Conservation (phyloP, 1,140 invertebrate genomes). For the Drosophila jambulina region DNA sequence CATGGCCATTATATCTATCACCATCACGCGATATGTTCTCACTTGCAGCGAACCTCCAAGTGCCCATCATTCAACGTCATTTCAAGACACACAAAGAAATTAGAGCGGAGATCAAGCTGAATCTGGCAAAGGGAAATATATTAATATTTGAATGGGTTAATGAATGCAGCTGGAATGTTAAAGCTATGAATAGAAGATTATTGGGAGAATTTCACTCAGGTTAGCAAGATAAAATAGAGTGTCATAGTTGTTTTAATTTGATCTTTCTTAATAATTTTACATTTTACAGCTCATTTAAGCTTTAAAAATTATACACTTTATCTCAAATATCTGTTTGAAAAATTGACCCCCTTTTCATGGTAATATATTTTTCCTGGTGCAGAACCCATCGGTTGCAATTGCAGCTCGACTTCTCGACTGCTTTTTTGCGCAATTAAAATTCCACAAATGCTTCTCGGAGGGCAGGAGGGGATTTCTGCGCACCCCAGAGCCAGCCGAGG, state of each 20-base stretch:
- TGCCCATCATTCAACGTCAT: conserved; percentile 51
- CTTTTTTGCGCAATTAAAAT: conserved; percentile 81
- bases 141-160: neutral
- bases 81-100: conserved; percentile 15
- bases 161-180: no score
- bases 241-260: fast-evolving
- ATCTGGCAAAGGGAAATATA: neutral
- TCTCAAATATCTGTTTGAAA: neutral
- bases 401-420: conserved; percentile 28
- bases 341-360: neutral
- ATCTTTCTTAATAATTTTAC: neutral
- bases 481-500: conserved; percentile 49
- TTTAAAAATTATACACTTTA: neutral
- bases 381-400: conserved; percentile 37
- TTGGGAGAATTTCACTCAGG: no score
- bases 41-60: conserved; percentile 35
- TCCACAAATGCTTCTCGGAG: conserved; percentile 65
- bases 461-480: conserved; percentile 6
- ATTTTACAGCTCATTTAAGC: no score
- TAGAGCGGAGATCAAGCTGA: neutral
- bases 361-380: conserved; percentile 10
- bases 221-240: neutral
- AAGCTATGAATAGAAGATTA: neutral
- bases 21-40: conserved; percentile 74
- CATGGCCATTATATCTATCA: conserved; percentile 73